Conservation (phyloP, 2,797 vertebrate genomes). For the Platalea minor region DNA sequence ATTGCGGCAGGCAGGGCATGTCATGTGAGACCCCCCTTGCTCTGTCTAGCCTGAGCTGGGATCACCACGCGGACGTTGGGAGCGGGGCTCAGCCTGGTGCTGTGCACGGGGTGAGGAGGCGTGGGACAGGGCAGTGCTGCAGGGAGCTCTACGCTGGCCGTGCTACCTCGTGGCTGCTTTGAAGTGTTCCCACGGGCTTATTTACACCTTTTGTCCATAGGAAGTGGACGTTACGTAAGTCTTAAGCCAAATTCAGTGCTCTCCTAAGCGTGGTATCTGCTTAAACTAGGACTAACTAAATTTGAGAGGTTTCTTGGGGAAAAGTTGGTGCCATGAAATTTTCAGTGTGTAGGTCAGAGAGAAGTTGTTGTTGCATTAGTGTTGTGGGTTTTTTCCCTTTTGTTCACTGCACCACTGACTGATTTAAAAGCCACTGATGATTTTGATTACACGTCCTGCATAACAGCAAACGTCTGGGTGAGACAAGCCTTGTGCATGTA, state of each 20-base stretch:
- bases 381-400: neutral
- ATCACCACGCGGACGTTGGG: accelerated
- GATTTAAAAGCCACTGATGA: neutral
- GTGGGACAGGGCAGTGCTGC: neutral
- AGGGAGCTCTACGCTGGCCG: neutral
- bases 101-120: too few relatives aligned
- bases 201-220: neutral
- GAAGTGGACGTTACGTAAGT: neutral
- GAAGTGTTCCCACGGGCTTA: neutral
- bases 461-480: neutral
- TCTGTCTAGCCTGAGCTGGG: neutral
- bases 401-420: neutral
- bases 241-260: neutral
- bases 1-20: neutral
- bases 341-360: neutral
- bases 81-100: neutral
- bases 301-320: neutral
- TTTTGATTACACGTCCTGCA: neutral
- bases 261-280: neutral
- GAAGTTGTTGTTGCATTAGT: neutral
- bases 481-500: neutral
- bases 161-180: neutral
- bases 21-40: too few relatives aligned
- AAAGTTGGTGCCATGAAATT: neutral
- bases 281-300: neutral